phyloP scores from a whole-genome alignment of 2,797 vertebrate genomes.

The Muraenolepis orangiensis region DNA sequence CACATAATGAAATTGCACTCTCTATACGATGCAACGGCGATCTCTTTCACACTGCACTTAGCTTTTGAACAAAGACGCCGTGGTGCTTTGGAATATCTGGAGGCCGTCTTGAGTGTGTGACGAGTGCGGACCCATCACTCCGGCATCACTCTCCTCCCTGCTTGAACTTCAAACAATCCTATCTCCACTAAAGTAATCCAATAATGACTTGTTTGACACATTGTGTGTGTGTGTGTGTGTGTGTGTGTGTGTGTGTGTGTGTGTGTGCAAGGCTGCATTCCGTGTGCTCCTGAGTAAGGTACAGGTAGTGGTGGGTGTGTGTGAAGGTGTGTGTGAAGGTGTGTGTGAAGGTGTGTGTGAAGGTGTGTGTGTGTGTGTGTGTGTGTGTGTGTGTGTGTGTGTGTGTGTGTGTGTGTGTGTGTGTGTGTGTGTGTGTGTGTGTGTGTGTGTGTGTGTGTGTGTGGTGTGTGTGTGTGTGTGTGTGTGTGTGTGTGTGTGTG shows the following conservation, averaged over 20 bases:
- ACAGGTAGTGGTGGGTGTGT: constrained; percentile 68
- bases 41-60: not conserved
- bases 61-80: not conserved
- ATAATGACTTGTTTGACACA: constrained; percentile 72
- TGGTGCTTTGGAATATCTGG: constrained; percentile 40
- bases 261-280: constrained; percentile 57
- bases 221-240: constrained; percentile 60
- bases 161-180: constrained; percentile 74
- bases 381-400: too few relatives aligned
- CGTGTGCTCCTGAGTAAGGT: constrained; percentile 46
- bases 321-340: too few relatives aligned
- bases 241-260: constrained; percentile 65
- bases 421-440: too few relatives aligned
- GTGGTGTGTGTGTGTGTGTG: too few relatives aligned
- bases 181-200: constrained; percentile 74
- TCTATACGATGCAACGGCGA: constrained; percentile 15
- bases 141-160: constrained; percentile 57
- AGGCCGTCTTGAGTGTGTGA: constrained; percentile 45
- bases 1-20: constrained; percentile 33
- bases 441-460: too few relatives aligned
- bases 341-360: too few relatives aligned
- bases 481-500: too few relatives aligned
- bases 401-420: too few relatives aligned
- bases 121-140: constrained; percentile 49
- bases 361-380: too few relatives aligned